A percentile compares a stretch with the other conserved stretches of the same genome.
phyloP scores from a whole-genome alignment of 1,140 invertebrate genomes.

The Formica selysi region DNA sequence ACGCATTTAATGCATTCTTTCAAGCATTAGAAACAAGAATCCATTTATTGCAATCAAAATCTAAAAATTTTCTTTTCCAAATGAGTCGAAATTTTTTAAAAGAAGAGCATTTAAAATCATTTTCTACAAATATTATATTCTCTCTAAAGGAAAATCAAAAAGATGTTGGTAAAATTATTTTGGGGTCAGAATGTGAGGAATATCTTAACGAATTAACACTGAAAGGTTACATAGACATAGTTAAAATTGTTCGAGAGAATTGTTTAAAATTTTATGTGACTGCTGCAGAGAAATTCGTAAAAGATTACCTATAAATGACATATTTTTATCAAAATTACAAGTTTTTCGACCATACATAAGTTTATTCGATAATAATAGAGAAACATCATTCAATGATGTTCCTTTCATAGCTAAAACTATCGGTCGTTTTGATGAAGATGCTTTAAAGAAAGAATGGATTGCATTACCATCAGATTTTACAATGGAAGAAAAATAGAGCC shows the following conservation, averaged over 20 bases:
- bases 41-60: neutral
- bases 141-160: neutral
- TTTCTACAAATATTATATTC: neutral
- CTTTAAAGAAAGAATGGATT: too few species aligned
- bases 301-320: neutral
- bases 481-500: too few species aligned
- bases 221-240: neutral
- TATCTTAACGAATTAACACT: neutral
- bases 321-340: neutral
- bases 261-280: conserved; percentile 4
- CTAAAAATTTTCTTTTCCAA: neutral
- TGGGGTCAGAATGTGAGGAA: neutral
- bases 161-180: neutral
- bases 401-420: too few species aligned
- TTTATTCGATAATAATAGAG: too few species aligned
- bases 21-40: neutral
- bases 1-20: neutral
- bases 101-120: neutral
- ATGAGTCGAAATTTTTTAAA: conserved; percentile 4
- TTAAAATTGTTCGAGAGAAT: neutral
- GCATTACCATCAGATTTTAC: too few species aligned
- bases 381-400: too few species aligned
- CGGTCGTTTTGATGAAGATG: too few species aligned
- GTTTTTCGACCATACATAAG: neutral
- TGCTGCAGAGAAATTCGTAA: neutral